Evolutionary conservation across 2,797 vertebrate genomes (phyloP), one percentile per base, ranked within the genome.

Genomic region (Neosalanx taihuensis): DNA sequence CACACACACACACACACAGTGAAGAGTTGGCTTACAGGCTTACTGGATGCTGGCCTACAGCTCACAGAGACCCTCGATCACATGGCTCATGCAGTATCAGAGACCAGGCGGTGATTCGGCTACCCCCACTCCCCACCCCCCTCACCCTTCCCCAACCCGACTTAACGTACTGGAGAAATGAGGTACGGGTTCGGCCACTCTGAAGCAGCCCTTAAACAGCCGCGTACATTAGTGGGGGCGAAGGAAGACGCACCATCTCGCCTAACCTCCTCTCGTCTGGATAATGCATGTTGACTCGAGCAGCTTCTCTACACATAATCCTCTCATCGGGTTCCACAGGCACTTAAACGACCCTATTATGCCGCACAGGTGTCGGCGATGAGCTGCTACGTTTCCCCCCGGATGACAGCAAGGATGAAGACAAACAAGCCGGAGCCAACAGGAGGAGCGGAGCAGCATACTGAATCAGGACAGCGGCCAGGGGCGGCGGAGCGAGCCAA

Each of bases 351-450:
- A 82, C 81, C 79, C 73, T 82, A 77, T 78, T 72, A 74, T 29
- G 80, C 80, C 58, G n/a, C 72, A 37, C 49, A 17, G 26, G 72
- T 69, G 64, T 78, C 73, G 23, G 64, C 67, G 70, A 85, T 66
- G 65, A 81, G 74, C 64, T n/a, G 29, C 63, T 73, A 76, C 64
- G 83, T 83, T 83, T 81, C 76, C 76, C 79, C 76, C 79, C 69
- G 1, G 71, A 72, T 76, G 74, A 72, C 69, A 79, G 0, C 10
- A 64, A 70, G 71, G 71, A 84, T 4, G 57, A 78, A 79, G 72
- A 84, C 73, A 87, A 81, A 85, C 73, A 85, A 73, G 79, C 69
- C 72, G 84, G 71, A 83, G 78, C 71, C 69, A 67, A 76, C 69
- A 81, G 70, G 65, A 81, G 63, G 33, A 74, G 80, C 77, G 57